A percentile compares a stretch with the other conserved stretches of the same genome.
These are phyloP conservation scores for Paragorgia papillata DNA, from an alignment of 92 coral and sea anemone species.

Conservation along the genomic window DNA sequence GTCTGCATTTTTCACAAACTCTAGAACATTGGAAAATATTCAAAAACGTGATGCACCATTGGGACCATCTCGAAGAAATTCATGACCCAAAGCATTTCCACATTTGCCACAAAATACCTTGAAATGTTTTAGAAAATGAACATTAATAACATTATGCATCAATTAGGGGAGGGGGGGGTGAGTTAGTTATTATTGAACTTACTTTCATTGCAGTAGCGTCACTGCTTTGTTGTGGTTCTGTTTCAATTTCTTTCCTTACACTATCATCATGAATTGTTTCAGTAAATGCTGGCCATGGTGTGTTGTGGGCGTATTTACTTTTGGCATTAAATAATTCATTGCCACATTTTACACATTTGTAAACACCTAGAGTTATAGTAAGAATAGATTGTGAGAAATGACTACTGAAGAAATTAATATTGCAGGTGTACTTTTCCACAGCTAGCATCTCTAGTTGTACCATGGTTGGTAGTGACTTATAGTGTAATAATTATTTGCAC, in stretches of 20 bases:
- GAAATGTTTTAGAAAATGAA: neutral
- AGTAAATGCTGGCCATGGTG: conserved; percentile 98
- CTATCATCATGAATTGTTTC: conserved; percentile 73
- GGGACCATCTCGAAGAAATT: conserved; percentile 89
- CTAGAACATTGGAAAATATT: conserved; percentile 80
- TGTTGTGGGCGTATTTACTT: conserved; percentile 76
- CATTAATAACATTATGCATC: too few relatives aligned
- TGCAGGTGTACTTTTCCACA: neutral
- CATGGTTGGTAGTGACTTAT: too few relatives aligned
- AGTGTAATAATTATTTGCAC: too few relatives aligned
- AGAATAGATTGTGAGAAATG: neutral
- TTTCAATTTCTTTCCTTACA: conserved; percentile 74
- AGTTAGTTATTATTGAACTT: neutral
- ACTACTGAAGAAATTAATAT: neutral
- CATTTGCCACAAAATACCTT: conserved; percentile 91
- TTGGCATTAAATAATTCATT: conserved; percentile 83
- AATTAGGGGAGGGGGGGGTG: too few relatives aligned
- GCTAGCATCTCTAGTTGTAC: neutral
- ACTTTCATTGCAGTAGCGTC: conserved; percentile 78
- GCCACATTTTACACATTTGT: conserved; percentile 85
- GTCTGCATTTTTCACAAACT: conserved; percentile 48
- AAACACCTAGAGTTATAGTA: conserved; percentile 64
- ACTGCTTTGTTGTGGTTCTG: conserved; percentile 75
- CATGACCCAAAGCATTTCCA: conserved; percentile 80
- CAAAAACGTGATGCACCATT: conserved; percentile 84